Percentiles rank a stretch among this genome's conserved stretches.
phyloP scores from a whole-genome alignment of 23 tunicate genomes.

The Phallusia fumigata region DNA sequence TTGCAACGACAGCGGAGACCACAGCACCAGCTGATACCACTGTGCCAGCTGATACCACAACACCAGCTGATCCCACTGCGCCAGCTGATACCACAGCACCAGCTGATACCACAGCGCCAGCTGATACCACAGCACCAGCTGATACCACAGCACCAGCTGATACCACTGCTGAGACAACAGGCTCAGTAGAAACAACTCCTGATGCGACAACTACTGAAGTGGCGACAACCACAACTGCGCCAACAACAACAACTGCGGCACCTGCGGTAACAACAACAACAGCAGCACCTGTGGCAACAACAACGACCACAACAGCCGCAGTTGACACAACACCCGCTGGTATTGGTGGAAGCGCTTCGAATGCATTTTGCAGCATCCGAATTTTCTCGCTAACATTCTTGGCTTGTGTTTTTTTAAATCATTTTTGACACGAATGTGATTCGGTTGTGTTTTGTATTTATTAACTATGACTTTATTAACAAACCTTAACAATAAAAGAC shows the following conservation, averaged over 20 bases:
- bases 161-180: not conserved
- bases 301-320: not conserved
- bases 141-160: constrained; percentile 16
- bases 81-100: constrained; percentile 12
- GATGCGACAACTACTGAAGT: not conserved
- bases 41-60: constrained; percentile 5
- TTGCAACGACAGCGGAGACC: not conserved
- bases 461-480: too few relatives aligned
- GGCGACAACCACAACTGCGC: not conserved
- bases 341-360: not conserved
- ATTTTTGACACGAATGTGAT: not conserved
- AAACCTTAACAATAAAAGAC: too few relatives aligned
- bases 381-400: not conserved
- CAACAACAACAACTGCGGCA: not conserved
- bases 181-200: constrained; percentile 6
- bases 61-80: too few relatives aligned
- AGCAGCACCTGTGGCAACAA: not conserved
- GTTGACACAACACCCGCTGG: not conserved
- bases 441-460: not conserved
- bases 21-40: not conserved
- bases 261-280: not conserved
- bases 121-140: constrained; percentile 9
- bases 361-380: not conserved
- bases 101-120: constrained; percentile 15
- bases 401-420: not conserved